Evolutionary conservation across 2,888 invertebrate genomes (phyloP).

Genomic region (Deroplatys truncata): DNA sequence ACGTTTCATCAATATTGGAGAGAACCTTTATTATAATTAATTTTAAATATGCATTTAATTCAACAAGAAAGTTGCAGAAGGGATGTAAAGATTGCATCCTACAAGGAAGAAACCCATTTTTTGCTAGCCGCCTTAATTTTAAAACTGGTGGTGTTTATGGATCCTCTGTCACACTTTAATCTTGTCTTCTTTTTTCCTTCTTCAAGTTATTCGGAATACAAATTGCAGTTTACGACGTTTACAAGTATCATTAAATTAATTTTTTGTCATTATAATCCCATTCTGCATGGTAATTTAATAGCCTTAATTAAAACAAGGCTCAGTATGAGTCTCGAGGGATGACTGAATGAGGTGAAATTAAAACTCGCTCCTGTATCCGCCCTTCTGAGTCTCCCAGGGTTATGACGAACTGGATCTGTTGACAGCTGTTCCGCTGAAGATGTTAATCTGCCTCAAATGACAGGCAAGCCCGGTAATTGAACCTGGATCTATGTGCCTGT

Average conservation of each 20-base stretch:
- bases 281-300: slow-evolving; percentile 19
- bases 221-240: slow-evolving; percentile 13
- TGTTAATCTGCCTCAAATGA: slow-evolving; percentile 2
- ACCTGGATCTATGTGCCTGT: neutral
- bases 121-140: neutral
- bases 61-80: too few relatives aligned
- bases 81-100: neutral
- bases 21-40: too few relatives aligned
- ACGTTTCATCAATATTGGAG: too few relatives aligned
- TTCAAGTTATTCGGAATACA: neutral
- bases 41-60: too few relatives aligned
- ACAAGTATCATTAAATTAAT: slow-evolving; percentile 24
- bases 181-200: neutral
- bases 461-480: neutral
- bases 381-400: slow-evolving; percentile 5
- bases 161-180: neutral
- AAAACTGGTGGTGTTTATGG: neutral
- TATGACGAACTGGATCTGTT: slow-evolving; percentile 11
- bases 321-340: neutral
- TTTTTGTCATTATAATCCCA: slow-evolving; percentile 29
- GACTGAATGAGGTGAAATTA: neutral
- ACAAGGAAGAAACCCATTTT: neutral
- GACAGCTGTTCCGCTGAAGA: neutral
- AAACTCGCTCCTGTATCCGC: slow-evolving; percentile 10
- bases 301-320: slow-evolving; percentile 20